phyloP scores from a whole-genome alignment of 2,113 vertebrate genomes.

The Ophthalmolycus amberensis region DNA sequence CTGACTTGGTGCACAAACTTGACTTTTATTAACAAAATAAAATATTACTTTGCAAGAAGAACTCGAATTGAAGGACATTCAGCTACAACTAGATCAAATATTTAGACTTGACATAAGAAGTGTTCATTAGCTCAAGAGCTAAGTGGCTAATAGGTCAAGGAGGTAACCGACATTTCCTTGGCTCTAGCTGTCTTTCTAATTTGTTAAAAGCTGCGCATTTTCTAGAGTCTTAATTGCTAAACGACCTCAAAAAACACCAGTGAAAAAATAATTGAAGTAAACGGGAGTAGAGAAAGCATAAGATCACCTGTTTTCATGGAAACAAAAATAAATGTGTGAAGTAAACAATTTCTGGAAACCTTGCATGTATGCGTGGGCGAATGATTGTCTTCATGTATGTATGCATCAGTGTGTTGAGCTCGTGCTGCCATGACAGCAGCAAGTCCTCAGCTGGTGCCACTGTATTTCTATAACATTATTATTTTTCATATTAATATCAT shows the following conservation, averaged over 20 bases:
- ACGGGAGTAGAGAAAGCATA: not conserved
- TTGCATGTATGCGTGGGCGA: not conserved
- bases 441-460: not conserved
- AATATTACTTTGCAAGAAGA: no score
- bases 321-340: not conserved
- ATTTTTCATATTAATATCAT: no score
- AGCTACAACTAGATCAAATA: no score
- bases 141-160: conserved; percentile 19
- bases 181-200: not conserved
- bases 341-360: not conserved
- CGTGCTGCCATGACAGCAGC: conserved; percentile 6
- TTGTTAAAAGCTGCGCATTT: not conserved
- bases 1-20: no score
- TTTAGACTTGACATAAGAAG: no score
- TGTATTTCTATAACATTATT: not conserved
- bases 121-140: no score
- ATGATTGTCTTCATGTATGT: not conserved
- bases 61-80: no score
- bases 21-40: no score
- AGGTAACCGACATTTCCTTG: conserved; percentile 1
- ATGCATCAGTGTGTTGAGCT: not conserved
- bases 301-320: not conserved
- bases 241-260: not conserved
- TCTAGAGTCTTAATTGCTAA: not conserved
- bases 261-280: not conserved